These are phyloP conservation scores for Drosophila quinaria DNA, from an alignment of 2,888 invertebrate species.

Conservation along the genomic window DNA sequence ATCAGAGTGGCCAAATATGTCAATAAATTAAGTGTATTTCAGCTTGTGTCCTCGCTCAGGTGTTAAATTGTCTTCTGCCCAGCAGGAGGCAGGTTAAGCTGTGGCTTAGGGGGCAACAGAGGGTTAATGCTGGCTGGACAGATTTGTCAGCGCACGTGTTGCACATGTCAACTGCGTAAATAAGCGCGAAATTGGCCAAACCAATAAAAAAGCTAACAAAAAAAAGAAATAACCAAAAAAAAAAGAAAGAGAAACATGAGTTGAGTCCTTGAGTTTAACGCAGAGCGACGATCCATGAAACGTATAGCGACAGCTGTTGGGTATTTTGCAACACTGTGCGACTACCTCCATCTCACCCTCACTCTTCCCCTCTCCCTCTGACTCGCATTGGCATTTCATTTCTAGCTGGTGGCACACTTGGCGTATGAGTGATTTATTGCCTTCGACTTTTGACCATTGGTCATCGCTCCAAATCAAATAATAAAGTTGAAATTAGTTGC, in stretches of 20 bases:
- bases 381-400: constrained; percentile 26
- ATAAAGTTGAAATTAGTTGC: constrained; percentile 77
- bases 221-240: constrained; percentile 6
- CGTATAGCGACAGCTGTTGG: constrained; percentile 47
- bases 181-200: constrained; percentile 73
- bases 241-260: not conserved
- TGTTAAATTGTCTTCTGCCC: constrained; percentile 64
- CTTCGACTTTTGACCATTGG: constrained; percentile 56
- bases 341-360: not conserved
- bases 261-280: constrained; percentile 17
- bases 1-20: constrained; percentile 66
- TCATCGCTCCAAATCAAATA: constrained; percentile 63
- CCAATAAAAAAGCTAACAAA: constrained; percentile 10
- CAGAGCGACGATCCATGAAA: constrained; percentile 57
- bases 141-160: constrained; percentile 75
- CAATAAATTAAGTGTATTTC: constrained; percentile 67
- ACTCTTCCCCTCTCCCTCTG: not conserved
- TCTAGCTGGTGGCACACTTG: constrained; percentile 49
- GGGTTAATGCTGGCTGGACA: constrained; percentile 54
- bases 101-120: constrained; percentile 27
- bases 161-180: constrained; percentile 75
- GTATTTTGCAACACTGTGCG: constrained; percentile 31
- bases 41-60: constrained; percentile 49
- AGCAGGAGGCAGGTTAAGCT: constrained; percentile 3
- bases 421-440: constrained; percentile 76